Evolutionary conservation across 2,797 vertebrate genomes (phyloP).

Genomic region (Neosilurus mollespiculum): DNA sequence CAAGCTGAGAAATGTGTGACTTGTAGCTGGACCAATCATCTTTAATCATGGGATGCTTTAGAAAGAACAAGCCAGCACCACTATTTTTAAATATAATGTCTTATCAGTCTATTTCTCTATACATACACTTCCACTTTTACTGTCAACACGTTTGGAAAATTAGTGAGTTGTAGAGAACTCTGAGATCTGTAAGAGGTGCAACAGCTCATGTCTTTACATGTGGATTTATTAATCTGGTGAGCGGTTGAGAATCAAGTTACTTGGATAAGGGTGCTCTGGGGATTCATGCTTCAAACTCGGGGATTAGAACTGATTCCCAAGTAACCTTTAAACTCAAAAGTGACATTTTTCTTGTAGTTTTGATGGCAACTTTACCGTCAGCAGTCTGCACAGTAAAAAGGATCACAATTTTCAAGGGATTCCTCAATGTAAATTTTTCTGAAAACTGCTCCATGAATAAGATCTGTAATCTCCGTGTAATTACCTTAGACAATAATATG

Average conservation of each 20-base stretch:
- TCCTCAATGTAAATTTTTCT: too few species aligned
- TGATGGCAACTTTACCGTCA: conserved; percentile 36
- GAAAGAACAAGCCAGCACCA: not conserved
- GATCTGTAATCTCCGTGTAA: not conserved
- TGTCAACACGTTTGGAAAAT: not conserved
- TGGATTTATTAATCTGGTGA: not conserved
- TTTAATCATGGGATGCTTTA: not conserved
- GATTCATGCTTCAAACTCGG: not conserved
- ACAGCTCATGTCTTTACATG: not conserved
- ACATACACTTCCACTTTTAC: not conserved
- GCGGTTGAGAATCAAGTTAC: not conserved
- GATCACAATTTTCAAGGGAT: not conserved
- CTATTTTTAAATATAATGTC: too few species aligned
- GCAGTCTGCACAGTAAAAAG: conserved; percentile 18
- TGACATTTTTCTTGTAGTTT: conserved; percentile 33
- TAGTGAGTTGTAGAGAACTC: not conserved
- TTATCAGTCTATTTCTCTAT: not conserved
- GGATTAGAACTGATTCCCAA: not conserved
- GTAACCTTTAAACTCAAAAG: not conserved
- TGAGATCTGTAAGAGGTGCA: not conserved
- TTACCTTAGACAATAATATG: not conserved
- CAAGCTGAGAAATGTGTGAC: not conserved
- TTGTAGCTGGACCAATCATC: not conserved
- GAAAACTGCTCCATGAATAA: not conserved
- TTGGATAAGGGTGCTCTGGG: not conserved